A percentile compares a stretch with the other conserved stretches of the same genome.
Conservation (phyloP, 2,888 invertebrate genomes). For the Pammene fasciana region DNA sequence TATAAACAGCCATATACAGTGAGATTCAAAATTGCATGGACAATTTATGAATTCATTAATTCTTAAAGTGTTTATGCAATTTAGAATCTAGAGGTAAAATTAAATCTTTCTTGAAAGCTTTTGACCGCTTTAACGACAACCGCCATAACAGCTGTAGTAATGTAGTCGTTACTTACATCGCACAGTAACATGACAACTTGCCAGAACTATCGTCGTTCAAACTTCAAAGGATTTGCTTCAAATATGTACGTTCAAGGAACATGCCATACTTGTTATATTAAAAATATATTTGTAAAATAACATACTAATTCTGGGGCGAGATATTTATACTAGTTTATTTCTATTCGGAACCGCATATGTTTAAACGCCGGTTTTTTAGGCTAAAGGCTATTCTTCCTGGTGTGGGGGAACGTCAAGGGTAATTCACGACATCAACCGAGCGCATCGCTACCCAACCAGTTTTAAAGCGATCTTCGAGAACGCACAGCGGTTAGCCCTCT, state of each 20-base stretch:
- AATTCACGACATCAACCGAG: slow-evolving; percentile 45
- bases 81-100: too few species aligned
- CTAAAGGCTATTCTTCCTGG: slow-evolving; percentile 46
- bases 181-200: neutral
- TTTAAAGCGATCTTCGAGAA: neutral
- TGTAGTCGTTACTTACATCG: neutral
- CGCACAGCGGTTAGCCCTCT: neutral
- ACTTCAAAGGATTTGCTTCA: slow-evolving; percentile 5
- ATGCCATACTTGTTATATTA: slow-evolving; percentile 2
- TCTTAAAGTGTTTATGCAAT: too few species aligned
- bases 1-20: too few species aligned
- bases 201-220: neutral
- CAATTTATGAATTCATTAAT: too few species aligned
- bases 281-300: neutral
- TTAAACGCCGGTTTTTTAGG: slow-evolving; percentile 52
- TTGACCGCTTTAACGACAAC: neutral
- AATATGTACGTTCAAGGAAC: neutral
- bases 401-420: slow-evolving; percentile 47
- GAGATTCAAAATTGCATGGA: too few species aligned
- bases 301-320: slow-evolving; percentile 15
- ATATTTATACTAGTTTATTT: slow-evolving; percentile 35
- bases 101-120: neutral
- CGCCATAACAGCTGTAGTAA: neutral
- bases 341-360: slow-evolving; percentile 39
- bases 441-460: neutral